Evolutionary conservation across 64 coral and sea anemone species (phyloP), one percentile per base, ranked within the genome.

Genomic region (Platygyra sinensis): DNA sequence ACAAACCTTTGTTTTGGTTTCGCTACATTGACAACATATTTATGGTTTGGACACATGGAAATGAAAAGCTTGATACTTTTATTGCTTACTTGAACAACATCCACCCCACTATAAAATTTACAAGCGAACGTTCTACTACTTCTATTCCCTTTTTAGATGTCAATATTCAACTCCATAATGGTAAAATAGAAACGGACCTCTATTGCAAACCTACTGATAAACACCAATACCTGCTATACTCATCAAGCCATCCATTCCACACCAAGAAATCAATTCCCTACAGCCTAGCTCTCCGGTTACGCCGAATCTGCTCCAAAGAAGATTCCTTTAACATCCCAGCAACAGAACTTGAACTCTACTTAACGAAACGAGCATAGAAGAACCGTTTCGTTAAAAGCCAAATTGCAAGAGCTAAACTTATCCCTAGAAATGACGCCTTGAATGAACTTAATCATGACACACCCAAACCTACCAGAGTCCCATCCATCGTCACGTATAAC

Each of bases 401-500:
- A 69, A 67, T 86, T 10, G 20, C 57, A 63, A 52, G 90, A 7
- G 80, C 90, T 20, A 49, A 72, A 38, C 3, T 19, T 16, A 75
- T 86, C 8, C 55, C 80, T 15, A 69, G 80, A 5, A 46, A 28
- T 3, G 61, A 32, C 11, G 72, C 72, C 19, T 61, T 82, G 7
- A 72, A 55, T 25, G 20, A 72, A 72, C 27, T 30, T 25, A 50
- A 17, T 16, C 72, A 62, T 16, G 39, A 31, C 39, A 5, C 19
- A 31, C 88, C 46, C 0, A 74, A 69, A 18, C 75, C 54, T 76
- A 74, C 75, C 61, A 86, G 92, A 51, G 32, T 59, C 0, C 78
- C 78, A 32, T 79, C 89, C 46, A 81, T 87, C 24, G 18, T 82
- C 25, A 93, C 91, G 22, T 93, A 88, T 46, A 93, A 93, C 61